Conservation (phyloP, 1,140 invertebrate species). For the Trichomalopsis sarcophagae region DNA sequence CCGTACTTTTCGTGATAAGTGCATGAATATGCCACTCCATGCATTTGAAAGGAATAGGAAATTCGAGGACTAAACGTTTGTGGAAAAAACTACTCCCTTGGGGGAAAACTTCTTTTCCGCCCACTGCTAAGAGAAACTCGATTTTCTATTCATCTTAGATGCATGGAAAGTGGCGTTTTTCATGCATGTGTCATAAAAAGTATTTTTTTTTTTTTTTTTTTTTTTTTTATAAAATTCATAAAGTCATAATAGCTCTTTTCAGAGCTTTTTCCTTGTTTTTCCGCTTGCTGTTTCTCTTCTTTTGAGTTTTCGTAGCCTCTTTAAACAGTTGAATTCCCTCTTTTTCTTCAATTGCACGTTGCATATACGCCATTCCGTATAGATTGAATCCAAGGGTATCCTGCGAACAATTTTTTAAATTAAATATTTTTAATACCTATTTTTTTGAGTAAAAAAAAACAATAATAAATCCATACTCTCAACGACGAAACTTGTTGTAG, state of each 20-base stretch:
- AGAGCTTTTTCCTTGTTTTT: conserved; percentile 81
- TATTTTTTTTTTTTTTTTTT: not conserved
- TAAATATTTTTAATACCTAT: conserved; percentile 2
- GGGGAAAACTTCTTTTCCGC: no score
- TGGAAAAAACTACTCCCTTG: no score
- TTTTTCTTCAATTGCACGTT: conserved; percentile 86
- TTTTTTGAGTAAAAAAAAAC: conserved; percentile 36
- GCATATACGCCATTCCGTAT: conserved; percentile 86
- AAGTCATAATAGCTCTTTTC: conserved; percentile 80
- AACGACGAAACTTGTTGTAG: conserved; percentile 77
- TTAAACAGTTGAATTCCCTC: conserved; percentile 88
- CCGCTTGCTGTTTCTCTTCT: conserved; percentile 81
- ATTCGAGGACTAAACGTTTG: no score
- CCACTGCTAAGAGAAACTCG: no score
- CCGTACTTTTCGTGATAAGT: no score
- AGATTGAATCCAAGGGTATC: conserved; percentile 92
- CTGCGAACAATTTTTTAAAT: conserved; percentile 70
- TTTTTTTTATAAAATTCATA: conserved; percentile 57
- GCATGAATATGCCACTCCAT: no score
- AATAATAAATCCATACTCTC: conserved; percentile 76
- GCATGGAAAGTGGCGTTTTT: no score
- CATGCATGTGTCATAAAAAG: no score
- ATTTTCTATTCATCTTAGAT: no score
- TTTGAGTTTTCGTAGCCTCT: conserved; percentile 83
- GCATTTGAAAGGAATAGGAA: no score